phyloP scores from a whole-genome alignment of 2,797 vertebrate genomes.

The Craterocephalus amniculus region DNA sequence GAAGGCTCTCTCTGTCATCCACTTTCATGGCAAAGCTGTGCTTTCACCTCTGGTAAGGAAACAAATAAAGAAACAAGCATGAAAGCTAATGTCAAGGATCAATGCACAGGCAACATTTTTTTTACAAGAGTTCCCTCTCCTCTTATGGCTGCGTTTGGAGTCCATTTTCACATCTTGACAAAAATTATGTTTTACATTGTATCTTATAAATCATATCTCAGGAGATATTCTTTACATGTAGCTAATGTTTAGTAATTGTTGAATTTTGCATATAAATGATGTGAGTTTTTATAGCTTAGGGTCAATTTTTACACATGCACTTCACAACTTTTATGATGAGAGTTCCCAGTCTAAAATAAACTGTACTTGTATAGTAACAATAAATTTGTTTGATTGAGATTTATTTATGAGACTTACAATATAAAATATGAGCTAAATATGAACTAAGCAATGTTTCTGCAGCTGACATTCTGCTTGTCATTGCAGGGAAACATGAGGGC shows the following conservation, averaged over 20 bases:
- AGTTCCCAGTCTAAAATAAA: background rate
- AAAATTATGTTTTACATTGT: background rate
- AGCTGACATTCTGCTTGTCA: background rate
- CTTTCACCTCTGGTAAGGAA: slow-evolving; percentile 90
- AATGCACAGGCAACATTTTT: background rate
- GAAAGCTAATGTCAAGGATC: background rate
- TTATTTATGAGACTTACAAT: slow-evolving; percentile 8
- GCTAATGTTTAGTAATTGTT: background rate
- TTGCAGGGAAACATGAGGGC: background rate
- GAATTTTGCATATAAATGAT: background rate
- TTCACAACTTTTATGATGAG: background rate
- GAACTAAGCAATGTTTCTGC: background rate
- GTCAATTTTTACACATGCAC: background rate
- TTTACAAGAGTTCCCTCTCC: background rate
- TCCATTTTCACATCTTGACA: no score
- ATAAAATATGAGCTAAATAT: background rate
- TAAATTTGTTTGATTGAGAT: background rate
- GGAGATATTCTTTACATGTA: background rate
- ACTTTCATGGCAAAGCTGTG: slow-evolving; percentile 86
- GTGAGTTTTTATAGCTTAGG: background rate
- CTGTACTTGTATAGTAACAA: background rate
- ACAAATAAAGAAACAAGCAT: slow-evolving; percentile 5
- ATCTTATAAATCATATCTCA: background rate
- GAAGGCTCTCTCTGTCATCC: slow-evolving; percentile 83
- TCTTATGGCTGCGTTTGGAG: no score